Base-by-base conservation (phyloP, 2,888 invertebrate genomes). In the Strigamia crassipes region DNA sequence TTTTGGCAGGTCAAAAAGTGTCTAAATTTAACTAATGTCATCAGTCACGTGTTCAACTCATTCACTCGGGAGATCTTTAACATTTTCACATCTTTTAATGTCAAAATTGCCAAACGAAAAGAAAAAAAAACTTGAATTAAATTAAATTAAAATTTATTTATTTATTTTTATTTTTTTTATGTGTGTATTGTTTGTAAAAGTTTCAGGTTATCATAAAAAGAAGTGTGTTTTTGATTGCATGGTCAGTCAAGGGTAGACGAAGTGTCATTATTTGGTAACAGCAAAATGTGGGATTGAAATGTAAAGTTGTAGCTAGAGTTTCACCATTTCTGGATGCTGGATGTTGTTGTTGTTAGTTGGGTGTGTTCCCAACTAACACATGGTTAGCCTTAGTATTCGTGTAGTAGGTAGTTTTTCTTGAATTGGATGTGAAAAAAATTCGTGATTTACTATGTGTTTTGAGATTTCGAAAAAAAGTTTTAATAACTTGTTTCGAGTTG, bases 241-340 rank as follows among this genome's bases (percentile, higher is more conserved):
- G 73, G 27, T 73, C 73, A 73, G 31, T 31, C 73, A 73, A 73
- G 73, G 31, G 73, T 73, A 31, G 27, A 73, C 13, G 31, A 73
- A 73, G 23, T 61, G 61, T 61, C 61, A 61, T 61, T 61, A 61
- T 23, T 31, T 73, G 31, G 73, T 27, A 31, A 31, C 2, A 15
- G 31, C 12, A n/a, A 73, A 73, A 73, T 73, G 73, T 23, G 73
- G n/a, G 61, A 66, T 66, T 66, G 18, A 21, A n/a, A 66, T 66
- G 61, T 66, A 31, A 73, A 73, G 73, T 73, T 73, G 13, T 27
- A 3, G 27, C 27, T 27, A 1, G 27, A 27, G 27, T 8, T 73
- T 73, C 73, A 73, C 73, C 73, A 73, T 73, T 73, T 73, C 73
- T 73, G 73, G 73, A 73, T 73, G 73, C 73, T 73, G 73, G 27